Conservation (phyloP, 1,140 invertebrate species). For the Drosophila ambigua region DNA sequence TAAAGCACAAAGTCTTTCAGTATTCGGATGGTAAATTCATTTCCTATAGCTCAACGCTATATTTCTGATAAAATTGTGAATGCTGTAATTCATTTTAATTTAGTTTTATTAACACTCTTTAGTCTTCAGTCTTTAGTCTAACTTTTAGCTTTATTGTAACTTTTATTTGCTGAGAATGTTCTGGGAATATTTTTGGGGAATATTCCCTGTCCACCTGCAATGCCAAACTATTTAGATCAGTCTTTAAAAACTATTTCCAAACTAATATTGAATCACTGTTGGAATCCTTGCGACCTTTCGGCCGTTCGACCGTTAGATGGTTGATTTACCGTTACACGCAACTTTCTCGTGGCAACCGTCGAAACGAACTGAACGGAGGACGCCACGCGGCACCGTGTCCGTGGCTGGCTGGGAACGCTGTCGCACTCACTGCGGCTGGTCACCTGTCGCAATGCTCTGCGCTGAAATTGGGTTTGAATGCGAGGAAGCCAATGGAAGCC, state of each 20-base stretch:
- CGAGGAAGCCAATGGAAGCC: slow-evolving; percentile 68
- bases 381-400: neutral
- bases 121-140: neutral
- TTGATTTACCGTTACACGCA: slow-evolving; percentile 59
- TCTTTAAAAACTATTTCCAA: too few species aligned
- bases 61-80: too few species aligned
- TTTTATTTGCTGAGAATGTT: neutral
- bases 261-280: neutral
- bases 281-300: neutral
- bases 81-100: neutral
- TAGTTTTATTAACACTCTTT: neutral
- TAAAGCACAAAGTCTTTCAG: neutral
- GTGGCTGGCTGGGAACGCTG: slow-evolving; percentile 9
- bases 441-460: slow-evolving; percentile 76
- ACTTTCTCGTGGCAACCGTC: slow-evolving; percentile 60
- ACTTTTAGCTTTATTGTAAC: neutral
- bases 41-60: neutral
- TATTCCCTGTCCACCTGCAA: too few species aligned
- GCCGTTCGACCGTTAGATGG: neutral
- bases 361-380: slow-evolving; percentile 59
- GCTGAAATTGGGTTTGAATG: slow-evolving; percentile 69
- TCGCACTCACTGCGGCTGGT: slow-evolving; percentile 11
- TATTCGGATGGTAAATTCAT: neutral
- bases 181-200: neutral
- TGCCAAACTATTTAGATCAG: too few species aligned